Base-by-base conservation (phyloP, 2,113 vertebrate species). In the Poeciliopsis prolifica region DNA sequence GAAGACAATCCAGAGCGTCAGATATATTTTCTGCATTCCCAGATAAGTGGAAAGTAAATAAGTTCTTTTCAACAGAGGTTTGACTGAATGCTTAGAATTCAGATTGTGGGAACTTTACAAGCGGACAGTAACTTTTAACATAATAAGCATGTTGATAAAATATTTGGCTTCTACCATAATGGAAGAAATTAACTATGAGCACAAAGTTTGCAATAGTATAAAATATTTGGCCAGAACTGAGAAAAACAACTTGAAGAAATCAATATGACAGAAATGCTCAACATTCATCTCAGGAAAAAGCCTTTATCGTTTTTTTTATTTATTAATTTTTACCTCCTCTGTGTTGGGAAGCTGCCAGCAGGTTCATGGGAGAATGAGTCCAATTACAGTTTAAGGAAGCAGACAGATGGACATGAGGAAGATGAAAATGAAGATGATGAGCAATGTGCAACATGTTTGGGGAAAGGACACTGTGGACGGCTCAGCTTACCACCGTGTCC, bases 401-500 rank as follows among this genome's bases (percentile, higher is more conserved):
- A 83, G 30, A 84, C 70, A 85, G 74, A 85, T 78, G 74, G 83
- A 62, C 68, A 77, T 30, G 69, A 81, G 33, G 61, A 63, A 28
- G 44, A 75, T 15, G 74, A 33, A 24, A 61, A 54, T n/a, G 83
- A 66, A 8, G 65, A 75, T 8, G 65, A 68, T 6, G 58, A 60
- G 1, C 0, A 68, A 3, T n/a, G 28, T 35, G 5, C 24, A 68
- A 2, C 29, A 3, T 51, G 70, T 22, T 19, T 14, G 60, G 37
- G 71, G 44, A 40, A 73, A 65, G 58, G 40, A 62, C 1, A 8
- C 0, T 31, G 71, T 74, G 73, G 69, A 24, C 5, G 24, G 28
- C 1, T 5, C 8, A 14, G 26, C 96, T 96, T 88, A 97, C 97
- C 93, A 96, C 96, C 22, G 94, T 96, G 89, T 98, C 97, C 97